A percentile compares a stretch with the other conserved stretches of the same genome.
Evolutionary conservation across 2,797 vertebrate species (phyloP).

Genomic region (Petrocephalus schoutedeni): DNA sequence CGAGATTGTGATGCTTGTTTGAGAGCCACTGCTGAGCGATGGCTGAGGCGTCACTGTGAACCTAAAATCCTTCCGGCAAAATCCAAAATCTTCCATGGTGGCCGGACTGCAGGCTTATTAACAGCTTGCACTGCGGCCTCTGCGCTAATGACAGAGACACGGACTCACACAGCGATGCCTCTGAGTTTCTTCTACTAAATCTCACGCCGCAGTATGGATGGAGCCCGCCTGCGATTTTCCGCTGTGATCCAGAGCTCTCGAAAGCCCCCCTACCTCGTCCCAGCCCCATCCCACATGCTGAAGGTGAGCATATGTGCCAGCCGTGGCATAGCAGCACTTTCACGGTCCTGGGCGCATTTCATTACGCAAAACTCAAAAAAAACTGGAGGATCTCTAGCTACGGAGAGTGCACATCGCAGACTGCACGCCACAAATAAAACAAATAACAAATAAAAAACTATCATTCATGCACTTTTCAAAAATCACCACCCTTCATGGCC

Average conservation of each 20-base stretch:
- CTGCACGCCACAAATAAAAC: neutral
- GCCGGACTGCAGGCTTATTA: neutral
- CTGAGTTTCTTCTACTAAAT: neutral
- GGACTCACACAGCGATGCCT: neutral
- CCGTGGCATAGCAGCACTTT: neutral
- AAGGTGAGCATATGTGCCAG: neutral
- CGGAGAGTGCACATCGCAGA: neutral
- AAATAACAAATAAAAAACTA: neutral
- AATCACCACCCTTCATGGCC: neutral
- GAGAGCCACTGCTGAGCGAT: neutral
- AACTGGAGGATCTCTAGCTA: neutral
- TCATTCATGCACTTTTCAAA: neutral
- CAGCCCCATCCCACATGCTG: neutral
- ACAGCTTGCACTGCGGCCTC: neutral
- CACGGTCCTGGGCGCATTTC: neutral
- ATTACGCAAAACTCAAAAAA: neutral
- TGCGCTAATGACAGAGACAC: neutral
- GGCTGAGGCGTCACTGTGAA: neutral
- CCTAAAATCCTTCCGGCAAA: neutral
- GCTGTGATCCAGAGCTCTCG: neutral
- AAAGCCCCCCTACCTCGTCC: neutral
- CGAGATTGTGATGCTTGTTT: neutral
- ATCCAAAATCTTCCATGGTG: neutral
- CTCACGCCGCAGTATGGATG: neutral
- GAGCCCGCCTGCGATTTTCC: neutral